Evolutionary conservation across 2,797 vertebrate genomes (phyloP), one percentile per base, ranked within the genome.

Genomic region (Vespertilio murinus): DNA sequence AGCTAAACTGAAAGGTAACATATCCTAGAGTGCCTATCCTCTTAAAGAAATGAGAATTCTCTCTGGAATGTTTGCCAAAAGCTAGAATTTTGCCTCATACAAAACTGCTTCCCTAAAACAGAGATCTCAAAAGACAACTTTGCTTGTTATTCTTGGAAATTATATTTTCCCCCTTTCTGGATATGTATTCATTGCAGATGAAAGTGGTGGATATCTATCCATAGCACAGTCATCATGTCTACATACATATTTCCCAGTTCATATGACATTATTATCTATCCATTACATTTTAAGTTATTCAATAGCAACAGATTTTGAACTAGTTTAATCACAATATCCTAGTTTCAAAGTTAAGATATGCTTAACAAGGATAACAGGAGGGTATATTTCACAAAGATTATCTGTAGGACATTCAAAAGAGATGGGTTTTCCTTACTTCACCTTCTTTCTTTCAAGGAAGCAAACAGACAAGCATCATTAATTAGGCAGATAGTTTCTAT

Each of bases 61-160:
- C 87, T 89, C 80, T 67, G 69, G 85, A 95, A 74, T 22, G 65
- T 47, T 91, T 86, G 16, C 7, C 47, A 54, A 94, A 83, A 4
- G 28, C 33, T 25, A 47, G 47, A 49, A 49, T 49, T 49, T 91
- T 95, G 79, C 65, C 69, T 87, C 2, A 5, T 49, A 79, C 16
- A 70, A 93, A 97, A 97, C 64, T 87, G 28, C 47, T 97, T 96
- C 54, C 28, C 33, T 81, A 92, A 82, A 97, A 96, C 2, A 88
- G 70, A 93, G 91, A 84, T 91, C 85, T 96, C 94, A 25, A 77
- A 94, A 94, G 87, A 96, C 30, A 35, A 28, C 3, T 5, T 69
- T 64, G 40, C 38, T 22, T 64, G 30, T 52, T n/a, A 56, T 59
- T 92, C 28, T 73, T 47, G 49, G 38, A 64, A 86, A 79, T 91